Evolutionary conservation across 2,888 invertebrate genomes (phyloP).

Genomic region (Empis livida): DNA sequence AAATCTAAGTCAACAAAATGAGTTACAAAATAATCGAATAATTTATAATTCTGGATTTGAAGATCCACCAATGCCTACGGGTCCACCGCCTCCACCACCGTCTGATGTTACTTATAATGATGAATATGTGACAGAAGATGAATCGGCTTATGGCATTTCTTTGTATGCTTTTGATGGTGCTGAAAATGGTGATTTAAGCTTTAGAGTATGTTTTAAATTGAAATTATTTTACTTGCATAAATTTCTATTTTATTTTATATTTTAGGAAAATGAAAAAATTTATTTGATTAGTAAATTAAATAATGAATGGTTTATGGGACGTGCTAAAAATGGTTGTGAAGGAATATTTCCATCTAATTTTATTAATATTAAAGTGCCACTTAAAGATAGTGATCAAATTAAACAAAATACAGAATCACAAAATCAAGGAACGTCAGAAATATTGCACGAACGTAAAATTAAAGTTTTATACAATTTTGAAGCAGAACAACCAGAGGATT

Average conservation of each 20-base stretch:
- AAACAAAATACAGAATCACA: conserved; percentile 7
- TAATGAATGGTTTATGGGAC: conserved; percentile 69
- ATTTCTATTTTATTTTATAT: conserved; percentile 17
- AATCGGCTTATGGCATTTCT: conserved; percentile 60
- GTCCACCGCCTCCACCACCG: conserved; percentile 67
- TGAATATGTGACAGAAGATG: conserved; percentile 23
- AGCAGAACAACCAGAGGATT: conserved; percentile 46
- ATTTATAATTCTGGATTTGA: background rate
- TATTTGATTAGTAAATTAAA: conserved; percentile 56
- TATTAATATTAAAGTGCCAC: conserved; percentile 60
- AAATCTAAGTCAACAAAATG: conserved; percentile 5
- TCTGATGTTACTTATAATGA: conserved; percentile 18
- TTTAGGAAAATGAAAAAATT: conserved; percentile 59
- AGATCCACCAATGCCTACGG: conserved; percentile 60
- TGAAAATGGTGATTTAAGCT: conserved; percentile 64
- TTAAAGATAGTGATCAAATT: conserved; percentile 32
- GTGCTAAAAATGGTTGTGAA: conserved; percentile 47
- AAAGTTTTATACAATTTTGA: conserved; percentile 49
- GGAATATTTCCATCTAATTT: conserved; percentile 77
- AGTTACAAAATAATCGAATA: background rate
- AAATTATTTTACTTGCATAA: conserved; percentile 2
- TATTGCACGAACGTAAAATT: background rate
- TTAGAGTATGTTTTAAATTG: conserved; percentile 49
- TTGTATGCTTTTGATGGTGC: conserved; percentile 63
- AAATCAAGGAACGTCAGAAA: background rate